Evolutionary conservation across 2,113 vertebrate genomes (phyloP).

Genomic region (Elephas maximus): DNA sequence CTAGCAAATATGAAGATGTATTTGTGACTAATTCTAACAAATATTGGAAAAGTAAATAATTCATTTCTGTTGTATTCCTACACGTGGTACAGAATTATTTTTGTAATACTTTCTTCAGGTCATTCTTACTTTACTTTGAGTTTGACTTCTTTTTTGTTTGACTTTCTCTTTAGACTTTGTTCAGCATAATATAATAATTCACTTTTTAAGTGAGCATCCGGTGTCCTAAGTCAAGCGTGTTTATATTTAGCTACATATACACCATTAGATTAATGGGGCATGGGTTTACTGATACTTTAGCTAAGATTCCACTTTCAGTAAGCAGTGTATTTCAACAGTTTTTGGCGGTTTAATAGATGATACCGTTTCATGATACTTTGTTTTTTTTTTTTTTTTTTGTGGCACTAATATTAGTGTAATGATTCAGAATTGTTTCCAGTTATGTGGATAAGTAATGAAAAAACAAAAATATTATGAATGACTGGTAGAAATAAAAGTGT

Average conservation of each 20-base stretch:
- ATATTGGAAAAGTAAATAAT: slow-evolving; percentile 27
- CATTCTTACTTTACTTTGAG: neutral
- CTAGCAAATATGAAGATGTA: slow-evolving; percentile 14
- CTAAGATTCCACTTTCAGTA: neutral
- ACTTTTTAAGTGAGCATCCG: neutral
- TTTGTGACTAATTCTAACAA: slow-evolving; percentile 41
- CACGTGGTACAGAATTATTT: neutral
- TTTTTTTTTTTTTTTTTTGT: neutral
- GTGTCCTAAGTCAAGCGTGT: neutral
- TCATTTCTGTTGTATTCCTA: neutral
- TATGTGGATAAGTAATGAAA: neutral
- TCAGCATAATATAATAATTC: neutral
- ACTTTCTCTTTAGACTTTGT: neutral
- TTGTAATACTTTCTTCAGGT: neutral
- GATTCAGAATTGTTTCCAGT: neutral
- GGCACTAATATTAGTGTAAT: neutral
- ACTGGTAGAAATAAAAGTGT: slow-evolving; percentile 4
- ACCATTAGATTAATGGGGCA: neutral
- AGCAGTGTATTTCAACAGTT: neutral
- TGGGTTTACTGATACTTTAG: neutral
- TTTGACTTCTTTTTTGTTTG: slow-evolving; percentile 1
- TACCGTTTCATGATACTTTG: neutral
- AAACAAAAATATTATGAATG: neutral
- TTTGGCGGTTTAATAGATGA: neutral
- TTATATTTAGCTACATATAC: neutral